Evolutionary conservation across 2,797 vertebrate species (phyloP), one percentile per base, ranked within the genome.

Genomic region (Labroides dimidiatus): DNA sequence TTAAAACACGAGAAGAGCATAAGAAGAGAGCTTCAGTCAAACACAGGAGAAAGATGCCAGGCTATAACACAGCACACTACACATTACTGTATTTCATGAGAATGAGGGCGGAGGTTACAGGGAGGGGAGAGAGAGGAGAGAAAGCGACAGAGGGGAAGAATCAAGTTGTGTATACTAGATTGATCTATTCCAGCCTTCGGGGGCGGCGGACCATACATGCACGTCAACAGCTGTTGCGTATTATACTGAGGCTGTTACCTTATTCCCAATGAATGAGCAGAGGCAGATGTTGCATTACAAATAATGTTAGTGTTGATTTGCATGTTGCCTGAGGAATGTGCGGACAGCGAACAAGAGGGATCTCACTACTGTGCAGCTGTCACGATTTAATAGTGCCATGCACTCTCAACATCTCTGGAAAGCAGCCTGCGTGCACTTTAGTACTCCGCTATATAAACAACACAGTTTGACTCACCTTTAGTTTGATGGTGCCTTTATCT

Each of bases 401-500:
- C 73, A 76, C 73, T 81, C 72, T 55, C 69, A 72, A 69, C 55
- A 53, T 77, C 44, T 65, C 72, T 69, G 66, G 48, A 65, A 64
- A 63, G 16, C 59, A 59, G 41, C 69, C 15, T 43, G 69, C 59
- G 41, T 49, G 24, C 6, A 57, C 41, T 45, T 58, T 11, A 48
- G 23, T 61, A 65, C 56, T 33, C 39, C 14, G 64, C 41, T 41
- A 48, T 52, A 64, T 30, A 58, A 63, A 63, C 60, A 59, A 56
- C 36, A 59, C n/a, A 51, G 37, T 44, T 19, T 19, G 33, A 84
- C 96, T 96, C 87, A 98, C 97, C 96, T 97, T 96, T 70, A 98
- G 86, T 75, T 95, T 97, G 84, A 97, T 87, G 53, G 93, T 95
- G 80, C 96, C 96, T 95, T 98, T 98, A 87, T 96, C 96, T 98